Conservation (phyloP, 2,113 vertebrate genomes). For the Lepus europaeus region DNA sequence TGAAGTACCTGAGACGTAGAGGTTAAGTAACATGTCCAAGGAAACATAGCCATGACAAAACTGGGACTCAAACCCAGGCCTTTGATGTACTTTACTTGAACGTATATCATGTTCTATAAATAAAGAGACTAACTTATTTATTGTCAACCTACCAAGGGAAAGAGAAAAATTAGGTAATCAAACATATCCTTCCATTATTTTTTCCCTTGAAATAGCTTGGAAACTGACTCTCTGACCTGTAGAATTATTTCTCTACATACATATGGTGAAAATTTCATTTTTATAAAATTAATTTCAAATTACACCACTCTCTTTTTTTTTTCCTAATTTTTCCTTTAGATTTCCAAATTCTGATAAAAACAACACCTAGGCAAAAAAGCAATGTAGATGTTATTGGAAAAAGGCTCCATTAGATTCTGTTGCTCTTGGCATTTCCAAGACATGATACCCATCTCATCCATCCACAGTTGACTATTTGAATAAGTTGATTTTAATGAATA, state of each 20-base stretch:
- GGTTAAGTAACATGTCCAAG: conserved; percentile 67
- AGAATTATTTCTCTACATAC: neutral
- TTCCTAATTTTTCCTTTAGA: neutral
- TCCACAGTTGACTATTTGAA: conserved; percentile 15
- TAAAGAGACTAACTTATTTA: conserved; percentile 20
- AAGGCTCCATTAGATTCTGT: conserved; percentile 3
- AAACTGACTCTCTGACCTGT: conserved; percentile 45
- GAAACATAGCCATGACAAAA: conserved; percentile 45
- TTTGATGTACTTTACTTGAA: neutral
- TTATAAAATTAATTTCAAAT: conserved; percentile 61
- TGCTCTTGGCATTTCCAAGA: conserved; percentile 33
- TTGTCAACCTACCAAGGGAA: neutral
- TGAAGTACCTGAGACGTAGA: conserved; percentile 77
- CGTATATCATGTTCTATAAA: conserved; percentile 26
- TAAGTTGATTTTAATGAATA: conserved; percentile 1
- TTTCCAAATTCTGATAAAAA: conserved; percentile 45
- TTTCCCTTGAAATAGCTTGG: conserved; percentile 4
- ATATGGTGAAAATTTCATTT: conserved; percentile 59
- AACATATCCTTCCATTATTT: neutral
- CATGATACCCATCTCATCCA: neutral
- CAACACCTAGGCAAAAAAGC: neutral
- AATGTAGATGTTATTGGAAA: neutral
- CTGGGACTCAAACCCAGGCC: conserved; percentile 30
- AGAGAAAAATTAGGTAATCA: conserved; percentile 36
- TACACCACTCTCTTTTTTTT: fast-evolving